These are phyloP conservation scores for Baryphthengus martii DNA, from an alignment of 2,113 vertebrate genomes.

Conservation along the genomic window DNA sequence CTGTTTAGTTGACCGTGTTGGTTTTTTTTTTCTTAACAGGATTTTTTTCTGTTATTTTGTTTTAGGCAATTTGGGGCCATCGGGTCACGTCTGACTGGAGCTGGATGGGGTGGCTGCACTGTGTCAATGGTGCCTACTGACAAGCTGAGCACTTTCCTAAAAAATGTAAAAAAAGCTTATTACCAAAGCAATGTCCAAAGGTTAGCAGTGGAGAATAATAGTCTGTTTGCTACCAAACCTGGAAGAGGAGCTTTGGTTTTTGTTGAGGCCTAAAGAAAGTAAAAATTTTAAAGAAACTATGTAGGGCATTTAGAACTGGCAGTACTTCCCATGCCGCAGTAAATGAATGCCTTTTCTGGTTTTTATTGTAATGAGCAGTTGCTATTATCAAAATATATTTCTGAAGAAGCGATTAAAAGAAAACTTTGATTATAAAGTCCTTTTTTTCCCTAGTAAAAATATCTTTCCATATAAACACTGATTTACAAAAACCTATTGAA, in stretches of 20 bases:
- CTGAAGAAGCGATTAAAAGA: slow-evolving; percentile 46
- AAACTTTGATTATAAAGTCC: slow-evolving; percentile 17
- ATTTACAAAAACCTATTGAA: slow-evolving; percentile 22
- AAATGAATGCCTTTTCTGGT: slow-evolving; percentile 64
- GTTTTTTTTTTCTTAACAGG: neutral
- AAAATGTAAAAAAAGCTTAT: slow-evolving; percentile 81
- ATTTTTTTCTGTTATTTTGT: slow-evolving; percentile 17
- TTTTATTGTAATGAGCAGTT: slow-evolving; percentile 55
- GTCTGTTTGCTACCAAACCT: slow-evolving; percentile 90
- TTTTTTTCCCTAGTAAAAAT: slow-evolving; percentile 15
- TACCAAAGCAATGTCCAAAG: slow-evolving; percentile 75
- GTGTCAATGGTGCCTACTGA: slow-evolving; percentile 92
- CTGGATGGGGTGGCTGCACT: slow-evolving; percentile 96
- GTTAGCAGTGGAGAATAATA: slow-evolving; percentile 72
- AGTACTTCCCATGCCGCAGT: slow-evolving; percentile 59
- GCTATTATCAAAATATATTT: slow-evolving; percentile 67
- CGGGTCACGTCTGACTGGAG: slow-evolving; percentile 93
- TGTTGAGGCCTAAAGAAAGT: slow-evolving; percentile 77
- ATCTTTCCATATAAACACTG: slow-evolving; percentile 14
- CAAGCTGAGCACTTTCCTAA: slow-evolving; percentile 81
- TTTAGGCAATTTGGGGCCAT: slow-evolving; percentile 87
- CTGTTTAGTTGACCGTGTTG: neutral
- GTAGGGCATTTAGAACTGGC: slow-evolving; percentile 62
- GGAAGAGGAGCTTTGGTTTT: slow-evolving; percentile 88
- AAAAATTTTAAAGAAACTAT: slow-evolving; percentile 63